These are phyloP conservation scores for Limnothrissa miodon DNA, from an alignment of 2,113 vertebrate species.

Conservation along the genomic window DNA sequence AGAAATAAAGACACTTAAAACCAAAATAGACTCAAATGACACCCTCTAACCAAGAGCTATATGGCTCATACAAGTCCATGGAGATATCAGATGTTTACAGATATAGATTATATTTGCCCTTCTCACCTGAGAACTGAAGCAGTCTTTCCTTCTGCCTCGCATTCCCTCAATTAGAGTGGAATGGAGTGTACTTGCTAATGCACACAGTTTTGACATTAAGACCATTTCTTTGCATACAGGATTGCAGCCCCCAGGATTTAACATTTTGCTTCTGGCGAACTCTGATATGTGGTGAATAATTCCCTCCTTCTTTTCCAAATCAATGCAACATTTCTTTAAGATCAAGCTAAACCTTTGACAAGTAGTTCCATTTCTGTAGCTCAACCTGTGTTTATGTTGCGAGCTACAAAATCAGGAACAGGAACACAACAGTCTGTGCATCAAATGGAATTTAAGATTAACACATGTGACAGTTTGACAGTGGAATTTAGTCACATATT, in stretches of 20 bases:
- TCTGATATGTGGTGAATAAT: conserved; percentile 3
- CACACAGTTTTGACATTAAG: conserved; percentile 35
- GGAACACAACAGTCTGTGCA: neutral
- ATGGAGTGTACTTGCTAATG: conserved; percentile 31
- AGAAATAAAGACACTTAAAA: conserved; percentile 49
- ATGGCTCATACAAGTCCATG: conserved; percentile 38
- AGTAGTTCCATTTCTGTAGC: neutral
- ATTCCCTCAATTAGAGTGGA: conserved; percentile 35
- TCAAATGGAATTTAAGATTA: neutral
- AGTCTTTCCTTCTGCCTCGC: conserved; percentile 30
- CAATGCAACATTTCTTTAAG: neutral
- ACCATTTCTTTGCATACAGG: conserved; percentile 30
- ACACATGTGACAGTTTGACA: conserved; percentile 27
- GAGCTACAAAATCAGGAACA: neutral
- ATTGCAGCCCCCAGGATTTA: conserved; percentile 31
- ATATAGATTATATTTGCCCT: conserved; percentile 41
- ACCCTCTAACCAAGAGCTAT: conserved; percentile 29
- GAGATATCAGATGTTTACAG: conserved; percentile 34
- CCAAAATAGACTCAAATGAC: conserved; percentile 33
- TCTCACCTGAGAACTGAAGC: conserved; percentile 37
- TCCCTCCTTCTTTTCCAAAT: neutral
- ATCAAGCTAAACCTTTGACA: neutral
- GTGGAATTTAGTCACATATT: conserved; percentile 47
- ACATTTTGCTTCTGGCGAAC: conserved; percentile 37
- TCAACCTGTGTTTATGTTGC: neutral